Evolutionary conservation across 2,888 invertebrate genomes (phyloP), one percentile per base, ranked within the genome.

Genomic region (Cantharis nigra): DNA sequence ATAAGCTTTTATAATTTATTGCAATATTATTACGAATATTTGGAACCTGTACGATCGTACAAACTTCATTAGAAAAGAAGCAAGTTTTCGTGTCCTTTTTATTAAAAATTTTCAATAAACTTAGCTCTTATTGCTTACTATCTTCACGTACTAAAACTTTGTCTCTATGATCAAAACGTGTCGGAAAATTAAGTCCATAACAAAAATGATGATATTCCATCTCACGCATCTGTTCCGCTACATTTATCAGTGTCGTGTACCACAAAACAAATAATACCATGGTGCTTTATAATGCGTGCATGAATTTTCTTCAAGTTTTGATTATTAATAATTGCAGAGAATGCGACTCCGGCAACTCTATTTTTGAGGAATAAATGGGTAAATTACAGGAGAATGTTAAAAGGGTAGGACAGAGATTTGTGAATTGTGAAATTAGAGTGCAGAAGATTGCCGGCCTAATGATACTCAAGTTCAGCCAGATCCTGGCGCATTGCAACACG

Each of bases 171-270:
- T 30, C 28, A 33, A 26, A 69, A 33, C 18, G 67, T 28, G 26
- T 69, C 69, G 62, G 69, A 74, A 63, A 74, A 74, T 74, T 74
- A 74, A 67, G 69, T 70, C 63, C 20, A 20, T 63, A 69, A 62
- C 69, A 62, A 62, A 74, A 74, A 63, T 62, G 74, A 74, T 74
- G 74, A 74, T 30, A 74, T 74, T 63, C 69, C 62, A 74, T 74
- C 74, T 63, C 63, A 69, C 63, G 69, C 69, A 74, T 74, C 74
- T 74, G 74, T 74, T 69, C 49, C 74, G 14, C 16, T 18, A 69
- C 70, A 74, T 74, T 69, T 74, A 63, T 74, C 74, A 74, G 20
- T 74, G 74, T 74, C 74, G 30, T 69, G 63, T 63, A 69, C 28
- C 63, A 69, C 63, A 18, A 74, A 70, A 69, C 69, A 69, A 74